phyloP scores from a whole-genome alignment of 2,113 vertebrate species.

The Prionailurus viverrinus region DNA sequence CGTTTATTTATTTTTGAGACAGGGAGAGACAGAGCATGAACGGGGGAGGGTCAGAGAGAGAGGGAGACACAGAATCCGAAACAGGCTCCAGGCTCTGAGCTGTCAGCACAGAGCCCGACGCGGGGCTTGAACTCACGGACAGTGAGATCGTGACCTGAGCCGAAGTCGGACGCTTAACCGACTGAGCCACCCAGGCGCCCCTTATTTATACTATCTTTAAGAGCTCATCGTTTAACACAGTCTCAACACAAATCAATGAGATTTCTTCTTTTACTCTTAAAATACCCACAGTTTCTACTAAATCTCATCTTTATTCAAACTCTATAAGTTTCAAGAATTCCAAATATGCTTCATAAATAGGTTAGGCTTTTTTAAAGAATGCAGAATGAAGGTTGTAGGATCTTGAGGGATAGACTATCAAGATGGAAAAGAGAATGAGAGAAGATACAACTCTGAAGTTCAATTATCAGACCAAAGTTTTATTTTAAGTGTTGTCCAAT shows the following conservation, averaged over 20 bases:
- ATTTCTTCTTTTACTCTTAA: constrained; percentile 29
- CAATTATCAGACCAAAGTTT: constrained; percentile 28
- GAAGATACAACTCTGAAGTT: constrained; percentile 6
- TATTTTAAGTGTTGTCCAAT: not conserved
- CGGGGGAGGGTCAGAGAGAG: too few relatives aligned
- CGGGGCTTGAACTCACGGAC: too few relatives aligned
- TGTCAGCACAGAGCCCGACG: too few relatives aligned
- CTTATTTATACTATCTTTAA: constrained; percentile 4
- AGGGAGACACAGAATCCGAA: too few relatives aligned
- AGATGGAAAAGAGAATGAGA: constrained; percentile 18
- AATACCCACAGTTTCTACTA: not conserved
- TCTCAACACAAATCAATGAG: not conserved
- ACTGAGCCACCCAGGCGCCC: too few relatives aligned
- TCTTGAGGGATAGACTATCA: not conserved
- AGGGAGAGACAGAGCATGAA: too few relatives aligned
- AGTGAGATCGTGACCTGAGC: too few relatives aligned
- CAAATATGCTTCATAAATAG: constrained; percentile 34
- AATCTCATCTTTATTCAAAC: not conserved
- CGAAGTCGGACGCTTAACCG: too few relatives aligned
- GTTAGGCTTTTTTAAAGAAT: not conserved
- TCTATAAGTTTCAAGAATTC: not conserved
- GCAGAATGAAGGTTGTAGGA: not conserved
- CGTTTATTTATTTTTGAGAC: too few relatives aligned
- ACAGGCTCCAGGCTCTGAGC: too few relatives aligned
- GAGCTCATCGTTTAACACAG: not conserved